Conservation (phyloP, 1,140 invertebrate genomes). For the Drosophila leontia region DNA sequence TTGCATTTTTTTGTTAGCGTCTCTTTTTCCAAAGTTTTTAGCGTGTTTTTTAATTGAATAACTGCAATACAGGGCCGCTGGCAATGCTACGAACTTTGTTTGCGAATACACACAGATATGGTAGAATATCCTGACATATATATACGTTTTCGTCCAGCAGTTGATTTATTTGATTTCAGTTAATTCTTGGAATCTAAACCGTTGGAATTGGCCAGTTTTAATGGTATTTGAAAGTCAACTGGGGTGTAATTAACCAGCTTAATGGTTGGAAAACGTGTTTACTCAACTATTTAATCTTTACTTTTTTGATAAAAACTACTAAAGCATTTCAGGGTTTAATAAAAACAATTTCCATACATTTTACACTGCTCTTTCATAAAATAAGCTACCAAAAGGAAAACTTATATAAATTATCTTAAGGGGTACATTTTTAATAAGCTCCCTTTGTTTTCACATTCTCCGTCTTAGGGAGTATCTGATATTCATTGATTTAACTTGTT, state of each 20-base stretch:
- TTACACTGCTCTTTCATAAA: too few relatives aligned
- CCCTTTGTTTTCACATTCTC: background rate
- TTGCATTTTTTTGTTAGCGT: conserved; percentile 66
- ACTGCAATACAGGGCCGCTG: conserved; percentile 59
- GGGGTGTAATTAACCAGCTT: background rate
- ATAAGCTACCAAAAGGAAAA: background rate
- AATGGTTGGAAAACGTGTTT: too few relatives aligned
- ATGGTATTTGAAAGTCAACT: background rate
- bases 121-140: conserved; percentile 5
- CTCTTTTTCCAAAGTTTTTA: conserved; percentile 49
- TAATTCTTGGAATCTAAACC: conserved; percentile 15
- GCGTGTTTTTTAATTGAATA: conserved; percentile 74
- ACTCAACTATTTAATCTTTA: background rate
- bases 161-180: conserved; percentile 15
- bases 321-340: too few relatives aligned
- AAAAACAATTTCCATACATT: background rate
- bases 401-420: background rate
- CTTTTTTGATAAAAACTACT: background rate
- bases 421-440: conserved; percentile 17
- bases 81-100: conserved; percentile 16
- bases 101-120: conserved; percentile 10
- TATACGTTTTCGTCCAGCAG: background rate
- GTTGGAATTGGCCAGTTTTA: background rate
- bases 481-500: conserved; percentile 27
- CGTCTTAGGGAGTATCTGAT: conserved; percentile 1